A percentile compares a stretch with the other conserved stretches of the same genome.
phyloP scores from a whole-genome alignment of 2,113 vertebrate genomes.

The Corvus hawaiiensis region DNA sequence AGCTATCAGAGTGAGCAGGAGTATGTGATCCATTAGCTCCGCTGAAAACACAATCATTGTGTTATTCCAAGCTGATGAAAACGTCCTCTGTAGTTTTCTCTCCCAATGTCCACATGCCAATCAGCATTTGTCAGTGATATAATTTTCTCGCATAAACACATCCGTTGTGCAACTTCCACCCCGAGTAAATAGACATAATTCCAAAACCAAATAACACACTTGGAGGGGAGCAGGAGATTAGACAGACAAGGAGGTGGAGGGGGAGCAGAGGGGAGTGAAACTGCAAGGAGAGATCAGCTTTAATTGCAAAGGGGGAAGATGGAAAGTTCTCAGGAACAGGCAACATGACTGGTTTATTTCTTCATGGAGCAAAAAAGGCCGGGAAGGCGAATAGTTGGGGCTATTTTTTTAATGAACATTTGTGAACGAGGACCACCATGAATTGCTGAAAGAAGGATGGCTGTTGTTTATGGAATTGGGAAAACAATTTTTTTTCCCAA shows the following conservation, averaged over 20 bases:
- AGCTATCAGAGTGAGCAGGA: constrained; percentile 72
- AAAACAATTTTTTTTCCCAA: constrained; percentile 68
- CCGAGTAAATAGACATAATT: constrained; percentile 78
- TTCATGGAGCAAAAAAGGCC: constrained; percentile 24
- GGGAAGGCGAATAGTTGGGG: constrained; percentile 43
- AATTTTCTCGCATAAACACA: constrained; percentile 81
- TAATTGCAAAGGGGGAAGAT: constrained; percentile 48
- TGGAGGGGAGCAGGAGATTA: constrained; percentile 72
- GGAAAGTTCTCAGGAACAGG: background rate
- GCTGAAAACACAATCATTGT: constrained; percentile 84
- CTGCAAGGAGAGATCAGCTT: constrained; percentile 62
- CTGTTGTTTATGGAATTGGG: constrained; percentile 69
- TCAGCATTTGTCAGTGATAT: constrained; percentile 79
- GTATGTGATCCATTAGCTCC: constrained; percentile 82
- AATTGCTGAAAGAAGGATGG: constrained; percentile 70
- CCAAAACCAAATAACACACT: constrained; percentile 77
- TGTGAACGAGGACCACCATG: constrained; percentile 71
- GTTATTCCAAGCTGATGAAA: constrained; percentile 86
- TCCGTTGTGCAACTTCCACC: constrained; percentile 79
- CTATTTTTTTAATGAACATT: constrained; percentile 36
- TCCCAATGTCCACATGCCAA: constrained; percentile 75
- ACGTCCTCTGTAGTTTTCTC: constrained; percentile 74
- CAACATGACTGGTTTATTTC: constrained; percentile 40
- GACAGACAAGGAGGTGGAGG: constrained; percentile 54
- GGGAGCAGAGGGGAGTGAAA: constrained; percentile 38